A percentile compares a stretch with the other conserved stretches of the same genome.
Conservation (phyloP, 2,888 invertebrate species). For the Catocala fraxini region DNA sequence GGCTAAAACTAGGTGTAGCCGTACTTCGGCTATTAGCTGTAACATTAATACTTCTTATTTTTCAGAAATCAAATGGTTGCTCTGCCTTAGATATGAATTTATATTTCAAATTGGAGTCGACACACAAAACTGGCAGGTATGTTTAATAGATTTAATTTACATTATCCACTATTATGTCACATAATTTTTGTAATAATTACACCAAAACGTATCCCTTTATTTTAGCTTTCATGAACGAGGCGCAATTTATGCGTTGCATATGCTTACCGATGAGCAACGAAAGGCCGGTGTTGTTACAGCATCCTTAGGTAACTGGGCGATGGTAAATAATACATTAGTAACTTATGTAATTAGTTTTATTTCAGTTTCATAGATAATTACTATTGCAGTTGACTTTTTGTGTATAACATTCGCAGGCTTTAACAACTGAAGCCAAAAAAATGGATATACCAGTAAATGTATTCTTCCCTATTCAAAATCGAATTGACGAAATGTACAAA, state of each 20-base stretch:
- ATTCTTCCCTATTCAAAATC: slow-evolving; percentile 94
- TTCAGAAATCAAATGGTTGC: slow-evolving; percentile 91
- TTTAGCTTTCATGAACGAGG: slow-evolving; percentile 95
- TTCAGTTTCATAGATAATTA: neutral
- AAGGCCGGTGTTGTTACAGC: slow-evolving; percentile 94
- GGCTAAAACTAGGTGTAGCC: too few relatives aligned
- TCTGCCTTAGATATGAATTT: slow-evolving; percentile 91
- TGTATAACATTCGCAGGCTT: slow-evolving; percentile 60
- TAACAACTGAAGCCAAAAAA: slow-evolving; percentile 91
- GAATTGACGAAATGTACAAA: slow-evolving; percentile 93
- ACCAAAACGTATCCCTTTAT: slow-evolving; percentile 17
- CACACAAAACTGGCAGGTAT: slow-evolving; percentile 95
- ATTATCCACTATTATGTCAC: too few relatives aligned
- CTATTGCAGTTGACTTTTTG: neutral
- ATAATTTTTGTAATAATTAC: too few relatives aligned
- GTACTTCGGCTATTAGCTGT: too few relatives aligned
- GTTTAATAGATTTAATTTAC: too few relatives aligned
- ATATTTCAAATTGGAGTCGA: slow-evolving; percentile 95
- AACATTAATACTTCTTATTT: slow-evolving; percentile 14
- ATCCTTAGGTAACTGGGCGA: slow-evolving; percentile 96
- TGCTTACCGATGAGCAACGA: slow-evolving; percentile 90
- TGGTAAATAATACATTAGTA: slow-evolving; percentile 62
- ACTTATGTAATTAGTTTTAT: neutral
- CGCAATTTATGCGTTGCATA: slow-evolving; percentile 93
- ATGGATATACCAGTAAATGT: slow-evolving; percentile 91